Base-by-base conservation (phyloP, 1,140 invertebrate species). In the Pomacea maculata region DNA sequence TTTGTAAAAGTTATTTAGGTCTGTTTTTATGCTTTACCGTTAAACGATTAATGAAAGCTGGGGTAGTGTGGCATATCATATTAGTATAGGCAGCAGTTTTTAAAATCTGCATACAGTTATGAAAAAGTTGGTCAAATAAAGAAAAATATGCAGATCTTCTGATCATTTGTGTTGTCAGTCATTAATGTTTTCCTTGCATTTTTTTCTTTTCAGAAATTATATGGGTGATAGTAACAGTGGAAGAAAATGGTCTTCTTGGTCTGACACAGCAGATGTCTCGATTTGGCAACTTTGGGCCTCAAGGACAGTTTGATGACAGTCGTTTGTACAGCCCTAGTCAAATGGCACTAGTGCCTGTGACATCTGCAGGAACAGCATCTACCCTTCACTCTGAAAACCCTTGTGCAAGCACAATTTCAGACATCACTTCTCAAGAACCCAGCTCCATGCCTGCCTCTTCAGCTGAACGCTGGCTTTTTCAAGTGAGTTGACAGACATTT, bases 161-260 rank as follows among this genome's bases (percentile, higher is more conserved):
- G 57, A 61, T 61, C 57, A 61, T 61, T 11, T 61, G 57, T 14
- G 67, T 11, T 70, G 21, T 11, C 10, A 70, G 10, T 8, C 45
- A 68, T 9, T 54, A 2, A 12, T 54, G 67, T 9, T 17, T 67
- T 15, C 55, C 68, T 8, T 76, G 52, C 73, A 29, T 80, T 45
- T 76, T 83, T 80, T 83, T 80, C 81, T 80, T 92, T 92, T 80
- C 87, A 94, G 95, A 95, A 84, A 90, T 93, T 73, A 94, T 95
- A 84, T 95, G 94, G 94, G 92, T 94, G 77, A 94, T 95, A 79
- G 89, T 95, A 81, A 93, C 92, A 54, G 95, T 95, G 45, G 94
- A 93, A 68, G 93, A 95, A 88, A 93, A 93, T 80, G 94, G 95
- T 29, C 93, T 95, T 64, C 86, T 95, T 73, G 94, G 93, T 76